Conservation (phyloP, 2,797 vertebrate species). For the Tragopan temminckii region DNA sequence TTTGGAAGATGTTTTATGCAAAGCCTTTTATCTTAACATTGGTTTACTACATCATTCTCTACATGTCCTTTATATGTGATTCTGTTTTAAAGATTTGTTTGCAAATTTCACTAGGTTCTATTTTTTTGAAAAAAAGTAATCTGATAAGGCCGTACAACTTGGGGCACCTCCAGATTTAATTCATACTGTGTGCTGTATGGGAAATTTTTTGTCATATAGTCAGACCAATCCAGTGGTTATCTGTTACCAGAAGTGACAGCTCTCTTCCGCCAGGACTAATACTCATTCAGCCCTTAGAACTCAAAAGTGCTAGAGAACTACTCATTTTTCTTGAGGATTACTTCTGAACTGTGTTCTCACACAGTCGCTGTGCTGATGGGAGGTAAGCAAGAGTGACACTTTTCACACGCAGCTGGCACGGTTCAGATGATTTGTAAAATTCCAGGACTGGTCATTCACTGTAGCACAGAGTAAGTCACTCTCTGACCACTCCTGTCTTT, state of each 20-base stretch:
- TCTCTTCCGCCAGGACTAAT: background rate
- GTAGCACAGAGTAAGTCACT: background rate
- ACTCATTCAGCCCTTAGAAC: background rate
- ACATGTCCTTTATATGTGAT: background rate
- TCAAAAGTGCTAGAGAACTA: background rate
- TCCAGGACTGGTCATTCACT: background rate
- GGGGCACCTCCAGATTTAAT: background rate
- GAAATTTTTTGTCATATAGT: background rate
- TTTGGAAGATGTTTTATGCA: background rate
- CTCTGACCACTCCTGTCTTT: background rate
- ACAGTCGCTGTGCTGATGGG: background rate
- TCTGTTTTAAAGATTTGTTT: background rate
- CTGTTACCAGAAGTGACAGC: background rate
- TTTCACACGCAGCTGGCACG: background rate
- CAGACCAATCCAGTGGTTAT: background rate
- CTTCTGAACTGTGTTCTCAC: background rate
- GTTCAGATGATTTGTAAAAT: background rate
- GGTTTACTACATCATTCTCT: background rate
- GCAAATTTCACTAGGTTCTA: background rate
- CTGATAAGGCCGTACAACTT: background rate
- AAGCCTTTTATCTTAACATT: background rate
- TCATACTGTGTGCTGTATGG: background rate
- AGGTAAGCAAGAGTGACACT: background rate
- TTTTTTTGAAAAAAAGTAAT: background rate
- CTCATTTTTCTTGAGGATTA: background rate